phyloP scores from a whole-genome alignment of 2,113 vertebrate species.

The Cebidichthys violaceus region DNA sequence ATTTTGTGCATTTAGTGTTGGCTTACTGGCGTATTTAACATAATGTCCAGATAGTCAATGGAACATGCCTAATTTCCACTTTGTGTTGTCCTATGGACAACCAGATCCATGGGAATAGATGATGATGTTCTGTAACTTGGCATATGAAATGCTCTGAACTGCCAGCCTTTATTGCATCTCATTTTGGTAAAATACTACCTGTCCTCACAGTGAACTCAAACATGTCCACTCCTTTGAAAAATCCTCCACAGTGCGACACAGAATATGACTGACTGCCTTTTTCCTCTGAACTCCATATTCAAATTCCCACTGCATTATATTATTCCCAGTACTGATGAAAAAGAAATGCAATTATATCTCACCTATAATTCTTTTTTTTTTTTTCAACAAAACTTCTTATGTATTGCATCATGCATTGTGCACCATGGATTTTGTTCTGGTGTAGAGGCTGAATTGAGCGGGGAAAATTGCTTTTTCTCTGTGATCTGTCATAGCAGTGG shows the following conservation, averaged over 20 bases:
- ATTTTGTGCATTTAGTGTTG: slow-evolving; percentile 21
- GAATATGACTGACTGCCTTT: slow-evolving; percentile 52
- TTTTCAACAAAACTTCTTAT: not conserved
- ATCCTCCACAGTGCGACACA: slow-evolving; percentile 28
- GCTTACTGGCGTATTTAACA: slow-evolving; percentile 29
- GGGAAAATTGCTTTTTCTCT: slow-evolving; percentile 46
- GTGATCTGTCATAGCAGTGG: slow-evolving; percentile 33
- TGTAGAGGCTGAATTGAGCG: slow-evolving; percentile 7
- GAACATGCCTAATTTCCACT: slow-evolving; percentile 43
- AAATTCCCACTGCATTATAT: slow-evolving; percentile 55
- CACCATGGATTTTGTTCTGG: slow-evolving; percentile 29
- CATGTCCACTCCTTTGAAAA: slow-evolving; percentile 61
- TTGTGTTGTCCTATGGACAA: slow-evolving; percentile 33
- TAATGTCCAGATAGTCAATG: slow-evolving; percentile 31
- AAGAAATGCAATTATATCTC: slow-evolving; percentile 48
- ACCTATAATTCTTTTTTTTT: slow-evolving; percentile 20
- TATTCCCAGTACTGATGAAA: slow-evolving; percentile 42
- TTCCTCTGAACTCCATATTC: slow-evolving; percentile 53
- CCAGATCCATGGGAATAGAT: slow-evolving; percentile 50
- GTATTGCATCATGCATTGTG: slow-evolving; percentile 39
- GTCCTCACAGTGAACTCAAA: slow-evolving; percentile 80
- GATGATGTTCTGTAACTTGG: slow-evolving; percentile 65
- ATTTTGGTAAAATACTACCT: slow-evolving; percentile 76
- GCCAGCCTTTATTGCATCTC: slow-evolving; percentile 75
- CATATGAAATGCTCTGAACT: slow-evolving; percentile 66